phyloP scores from a whole-genome alignment of 30 jellyfish, hydroid and myxozoan genomes.

The Nemopilema nomurai region DNA sequence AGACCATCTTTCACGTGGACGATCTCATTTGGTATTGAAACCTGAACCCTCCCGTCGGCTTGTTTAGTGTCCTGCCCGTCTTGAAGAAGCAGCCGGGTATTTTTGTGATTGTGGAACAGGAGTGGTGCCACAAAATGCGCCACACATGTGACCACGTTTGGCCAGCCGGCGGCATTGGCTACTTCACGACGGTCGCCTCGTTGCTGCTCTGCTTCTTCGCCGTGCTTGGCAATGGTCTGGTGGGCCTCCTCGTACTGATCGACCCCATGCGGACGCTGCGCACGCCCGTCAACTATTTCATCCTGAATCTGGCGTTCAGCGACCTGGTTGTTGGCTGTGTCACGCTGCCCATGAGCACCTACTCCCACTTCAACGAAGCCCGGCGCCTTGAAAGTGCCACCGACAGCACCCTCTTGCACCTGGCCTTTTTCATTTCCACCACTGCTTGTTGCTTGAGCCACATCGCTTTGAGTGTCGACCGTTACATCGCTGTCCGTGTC shows the following conservation, averaged over 20 bases:
- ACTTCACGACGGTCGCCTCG: constrained; percentile 43
- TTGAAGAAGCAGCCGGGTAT: not conserved
- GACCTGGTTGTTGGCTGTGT: constrained; percentile 71
- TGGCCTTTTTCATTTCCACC: constrained; percentile 50
- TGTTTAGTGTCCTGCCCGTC: too few species aligned
- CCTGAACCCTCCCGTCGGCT: too few species aligned
- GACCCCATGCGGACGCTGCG: constrained; percentile 65
- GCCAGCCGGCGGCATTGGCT: constrained; percentile 53
- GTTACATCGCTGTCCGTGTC: constrained; percentile 65
- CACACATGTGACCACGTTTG: constrained; percentile 27
- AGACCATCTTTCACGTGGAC: too few species aligned
- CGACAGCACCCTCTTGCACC: constrained; percentile 32
- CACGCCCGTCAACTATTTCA: constrained; percentile 72
- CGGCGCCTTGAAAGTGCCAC: constrained; percentile 21
- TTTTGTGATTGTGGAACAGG: not conserved
- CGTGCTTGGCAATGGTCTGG: constrained; percentile 55
- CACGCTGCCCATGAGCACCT: constrained; percentile 56
- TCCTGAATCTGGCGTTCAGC: constrained; percentile 71
- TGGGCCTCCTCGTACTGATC: constrained; percentile 35
- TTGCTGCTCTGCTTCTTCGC: constrained; percentile 45
- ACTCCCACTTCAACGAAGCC: constrained; percentile 24
- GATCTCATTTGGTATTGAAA: too few species aligned
- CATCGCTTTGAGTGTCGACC: constrained; percentile 55
- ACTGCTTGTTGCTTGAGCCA: constrained; percentile 69
- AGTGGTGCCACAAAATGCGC: not conserved